Evolutionary conservation across 1,140 invertebrate genomes (phyloP), one percentile per base, ranked within the genome.

Genomic region (Rhyacophila brunnea): DNA sequence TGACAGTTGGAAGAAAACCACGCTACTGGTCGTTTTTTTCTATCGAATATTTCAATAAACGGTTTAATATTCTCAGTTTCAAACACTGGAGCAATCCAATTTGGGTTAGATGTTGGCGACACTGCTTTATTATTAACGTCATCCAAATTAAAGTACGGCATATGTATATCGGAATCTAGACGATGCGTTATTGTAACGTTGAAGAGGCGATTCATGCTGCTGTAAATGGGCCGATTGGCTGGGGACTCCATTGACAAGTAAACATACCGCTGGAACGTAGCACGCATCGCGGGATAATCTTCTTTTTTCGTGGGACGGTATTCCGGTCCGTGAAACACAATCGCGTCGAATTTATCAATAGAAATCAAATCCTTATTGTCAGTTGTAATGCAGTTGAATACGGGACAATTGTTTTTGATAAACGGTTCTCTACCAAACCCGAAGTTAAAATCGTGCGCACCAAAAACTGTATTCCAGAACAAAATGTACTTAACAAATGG

Each of bases 1-100:
- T 70, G 50, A 67, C 87, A 89, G 65, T 87, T 83, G 17, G 82
- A 83, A 0, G 83, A 81, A 51, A 87, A 79, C 84, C 84, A 86
- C 10, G 80, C 81, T 6, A 78, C 79, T 44, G 72, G 66, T 60
- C 77, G 80, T 5, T 59, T 71, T 59, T 80, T 79, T 11, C 59
- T 56, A 23, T 52, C 45, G 28, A 36, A 43, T 20, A 60, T 53
- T 32, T 40, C 15, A 13, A 49, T 14, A 36, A 14, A 54, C n/a
- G 43, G 6, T 32, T 32, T 15, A 4, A 45, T 14, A 13, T 42
- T 43, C 6, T 40, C 36, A 13, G 23, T 11, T 23, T 50, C 19
- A 14, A 28, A 28, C 34, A 19, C 20, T 14, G 67, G 53, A 62
- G 65, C 23, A 14, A 53, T 43, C 58, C 49, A 63, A 5, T 28